A percentile compares a stretch with the other conserved stretches of the same genome.
Conservation (phyloP, 2,888 invertebrate species). For the Helleia helle region DNA sequence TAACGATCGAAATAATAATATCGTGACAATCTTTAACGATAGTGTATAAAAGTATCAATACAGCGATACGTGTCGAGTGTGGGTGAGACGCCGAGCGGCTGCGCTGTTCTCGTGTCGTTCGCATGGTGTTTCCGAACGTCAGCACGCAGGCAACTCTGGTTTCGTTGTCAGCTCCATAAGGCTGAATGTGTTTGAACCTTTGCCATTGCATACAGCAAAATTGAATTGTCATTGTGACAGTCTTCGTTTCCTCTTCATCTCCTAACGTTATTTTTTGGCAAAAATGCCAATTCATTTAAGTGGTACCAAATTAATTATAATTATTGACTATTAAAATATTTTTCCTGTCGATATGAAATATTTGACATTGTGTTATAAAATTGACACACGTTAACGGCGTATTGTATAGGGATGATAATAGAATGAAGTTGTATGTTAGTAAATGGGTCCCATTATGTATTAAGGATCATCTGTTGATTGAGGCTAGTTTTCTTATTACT, state of each 20-base stretch:
- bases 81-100: slow-evolving; percentile 15
- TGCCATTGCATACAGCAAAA: neutral
- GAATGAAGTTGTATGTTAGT: neutral
- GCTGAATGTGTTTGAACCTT: neutral
- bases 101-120: slow-evolving; percentile 30
- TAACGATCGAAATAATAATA: neutral
- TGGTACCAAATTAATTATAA: neutral
- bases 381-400: neutral
- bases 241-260: neutral
- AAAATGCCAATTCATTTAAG: neutral
- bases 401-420: neutral
- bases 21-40: neutral
- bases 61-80: neutral
- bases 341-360: too few relatives aligned
- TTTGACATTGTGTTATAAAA: neutral
- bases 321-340: neutral
- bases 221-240: neutral
- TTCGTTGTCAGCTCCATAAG: neutral
- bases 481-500: neutral
- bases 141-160: slow-evolving; percentile 1
- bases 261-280: neutral
- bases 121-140: slow-evolving; percentile 45
- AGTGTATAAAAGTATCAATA: too few relatives aligned
- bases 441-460: neutral
- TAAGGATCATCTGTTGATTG: neutral